These are phyloP conservation scores for Brachyrhaphis roseni DNA, from an alignment of 2,797 vertebrate species.

Conservation along the genomic window DNA sequence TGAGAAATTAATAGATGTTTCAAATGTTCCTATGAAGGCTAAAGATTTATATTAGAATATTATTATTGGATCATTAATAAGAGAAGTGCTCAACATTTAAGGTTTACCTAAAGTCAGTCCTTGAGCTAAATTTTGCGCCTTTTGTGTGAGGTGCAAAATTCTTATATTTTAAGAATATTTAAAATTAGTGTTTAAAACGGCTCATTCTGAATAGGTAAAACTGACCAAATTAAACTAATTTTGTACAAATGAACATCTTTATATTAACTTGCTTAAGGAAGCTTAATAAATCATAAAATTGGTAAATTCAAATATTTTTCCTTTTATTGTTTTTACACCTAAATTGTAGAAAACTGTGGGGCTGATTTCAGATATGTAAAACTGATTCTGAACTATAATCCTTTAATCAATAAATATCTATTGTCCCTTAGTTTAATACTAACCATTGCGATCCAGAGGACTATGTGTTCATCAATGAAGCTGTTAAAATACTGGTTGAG, in stretches of 20 bases:
- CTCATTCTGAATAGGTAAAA: too few relatives aligned
- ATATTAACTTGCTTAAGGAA: too few relatives aligned
- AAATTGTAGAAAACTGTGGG: neutral
- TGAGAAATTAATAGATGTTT: neutral
- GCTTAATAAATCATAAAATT: neutral
- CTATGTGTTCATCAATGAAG: conserved; percentile 91
- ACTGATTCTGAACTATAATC: neutral
- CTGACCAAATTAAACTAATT: too few relatives aligned
- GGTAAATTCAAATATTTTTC: neutral
- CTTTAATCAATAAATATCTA: neutral
- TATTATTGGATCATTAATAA: neutral
- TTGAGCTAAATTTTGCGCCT: neutral
- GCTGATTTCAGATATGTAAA: neutral
- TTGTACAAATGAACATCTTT: too few relatives aligned
- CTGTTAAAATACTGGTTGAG: conserved; percentile 98
- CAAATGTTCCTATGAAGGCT: neutral
- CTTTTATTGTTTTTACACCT: neutral
- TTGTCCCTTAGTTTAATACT: conserved; percentile 46
- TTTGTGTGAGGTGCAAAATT: too few relatives aligned
- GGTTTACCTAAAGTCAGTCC: neutral
- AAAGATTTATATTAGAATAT: neutral
- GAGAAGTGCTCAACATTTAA: neutral
- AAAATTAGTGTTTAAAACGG: neutral
- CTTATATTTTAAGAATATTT: neutral
- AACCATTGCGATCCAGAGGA: conserved; percentile 96